These are phyloP conservation scores for Adineta ricciae DNA, from an alignment of 2,888 invertebrate genomes.

Conservation along the genomic window DNA sequence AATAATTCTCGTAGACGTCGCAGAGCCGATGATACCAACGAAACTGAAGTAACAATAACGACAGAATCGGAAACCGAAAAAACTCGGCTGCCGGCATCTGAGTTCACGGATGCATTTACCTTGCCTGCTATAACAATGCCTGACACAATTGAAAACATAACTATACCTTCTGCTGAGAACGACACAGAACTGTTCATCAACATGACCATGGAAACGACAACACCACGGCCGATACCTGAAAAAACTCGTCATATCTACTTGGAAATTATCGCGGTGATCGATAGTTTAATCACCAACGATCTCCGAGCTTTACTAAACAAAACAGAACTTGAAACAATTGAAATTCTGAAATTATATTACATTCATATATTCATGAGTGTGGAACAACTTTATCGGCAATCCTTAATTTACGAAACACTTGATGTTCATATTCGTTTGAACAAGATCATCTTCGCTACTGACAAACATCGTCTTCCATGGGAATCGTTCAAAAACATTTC, in stretches of 20 bases:
- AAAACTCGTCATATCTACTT: neutral
- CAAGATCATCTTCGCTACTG: neutral
- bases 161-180: neutral
- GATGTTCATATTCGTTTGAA: neutral
- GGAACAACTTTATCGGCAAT: conserved; percentile 16
- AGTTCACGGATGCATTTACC: neutral
- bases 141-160: neutral
- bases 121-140: neutral
- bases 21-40: neutral
- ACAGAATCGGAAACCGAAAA: neutral
- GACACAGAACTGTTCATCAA: neutral
- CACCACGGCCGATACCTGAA: neutral
- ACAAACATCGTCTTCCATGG: conserved; percentile 20
- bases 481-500: neutral
- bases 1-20: neutral
- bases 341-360: conserved; percentile 13
- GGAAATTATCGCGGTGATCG: neutral
- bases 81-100: neutral
- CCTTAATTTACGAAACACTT: neutral
- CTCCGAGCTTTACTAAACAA: neutral
- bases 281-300: neutral
- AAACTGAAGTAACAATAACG: no score
- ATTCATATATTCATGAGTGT: neutral
- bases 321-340: neutral
- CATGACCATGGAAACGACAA: neutral